Evolutionary conservation across 2,797 vertebrate species (phyloP).

Genomic region (Tolypeutes matacus): DNA sequence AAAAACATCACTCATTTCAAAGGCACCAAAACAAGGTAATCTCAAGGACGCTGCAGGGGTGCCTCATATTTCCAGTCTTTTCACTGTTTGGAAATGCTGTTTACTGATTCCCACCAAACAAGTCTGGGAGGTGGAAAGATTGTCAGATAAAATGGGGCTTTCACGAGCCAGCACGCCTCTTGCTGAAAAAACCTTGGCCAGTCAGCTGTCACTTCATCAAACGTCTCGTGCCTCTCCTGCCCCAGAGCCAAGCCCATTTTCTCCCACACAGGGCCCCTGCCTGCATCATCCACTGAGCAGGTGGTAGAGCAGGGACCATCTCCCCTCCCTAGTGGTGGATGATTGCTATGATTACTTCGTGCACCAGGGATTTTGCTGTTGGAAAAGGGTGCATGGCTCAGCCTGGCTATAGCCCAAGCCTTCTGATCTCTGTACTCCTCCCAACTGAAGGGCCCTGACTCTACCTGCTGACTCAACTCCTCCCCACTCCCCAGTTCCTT

Average conservation of each 20-base stretch:
- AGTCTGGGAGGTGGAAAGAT: no score
- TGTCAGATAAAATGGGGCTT: background rate
- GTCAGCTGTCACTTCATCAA: background rate
- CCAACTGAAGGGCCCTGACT: background rate
- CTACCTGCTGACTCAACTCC: background rate
- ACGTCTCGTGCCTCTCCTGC: background rate
- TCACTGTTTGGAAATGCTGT: background rate
- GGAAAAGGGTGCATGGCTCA: background rate
- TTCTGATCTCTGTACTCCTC: background rate
- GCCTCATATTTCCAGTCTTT: fast-evolving
- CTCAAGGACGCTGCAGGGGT: no score
- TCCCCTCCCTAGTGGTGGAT: background rate
- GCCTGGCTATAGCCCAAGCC: background rate
- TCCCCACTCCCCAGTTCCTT: background rate
- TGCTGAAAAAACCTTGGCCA: background rate
- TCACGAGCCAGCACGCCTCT: background rate
- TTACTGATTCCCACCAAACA: background rate
- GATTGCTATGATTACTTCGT: fast-evolving
- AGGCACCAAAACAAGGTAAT: background rate
- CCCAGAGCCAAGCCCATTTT: background rate
- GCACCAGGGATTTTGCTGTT: background rate
- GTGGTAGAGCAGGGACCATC: background rate
- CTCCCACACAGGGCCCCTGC: background rate
- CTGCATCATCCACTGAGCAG: background rate
- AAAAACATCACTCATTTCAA: background rate